A percentile compares a stretch with the other conserved stretches of the same genome.
Evolutionary conservation across 2,113 vertebrate species (phyloP).

Genomic region (Hippocampus zosterae): DNA sequence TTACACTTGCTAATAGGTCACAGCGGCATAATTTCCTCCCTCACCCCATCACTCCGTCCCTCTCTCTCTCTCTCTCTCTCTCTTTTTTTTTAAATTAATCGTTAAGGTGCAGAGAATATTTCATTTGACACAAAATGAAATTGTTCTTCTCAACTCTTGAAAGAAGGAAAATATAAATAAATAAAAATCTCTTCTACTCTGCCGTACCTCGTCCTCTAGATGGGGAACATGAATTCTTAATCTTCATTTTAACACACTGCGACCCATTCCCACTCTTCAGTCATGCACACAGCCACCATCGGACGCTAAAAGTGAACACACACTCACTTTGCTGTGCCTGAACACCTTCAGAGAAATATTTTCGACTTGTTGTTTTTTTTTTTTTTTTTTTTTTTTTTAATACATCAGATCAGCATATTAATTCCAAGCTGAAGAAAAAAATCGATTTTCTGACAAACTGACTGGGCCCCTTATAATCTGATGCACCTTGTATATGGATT

Average conservation of each 20-base stretch:
- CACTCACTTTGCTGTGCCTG: constrained; percentile 1
- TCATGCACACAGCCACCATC: constrained; percentile 30
- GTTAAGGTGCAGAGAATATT: constrained; percentile 42
- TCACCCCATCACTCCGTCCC: neutral
- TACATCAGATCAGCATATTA: constrained; percentile 32
- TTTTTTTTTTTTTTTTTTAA: neutral
- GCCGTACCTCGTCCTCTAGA: constrained; percentile 44
- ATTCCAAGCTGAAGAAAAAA: constrained; percentile 25
- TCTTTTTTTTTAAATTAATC: constrained; percentile 19
- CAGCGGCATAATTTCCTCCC: constrained; percentile 16
- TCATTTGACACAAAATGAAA: constrained; percentile 56
- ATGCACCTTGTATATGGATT: too few relatives aligned
- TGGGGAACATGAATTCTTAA: constrained; percentile 67
- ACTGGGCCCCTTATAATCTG: too few relatives aligned
- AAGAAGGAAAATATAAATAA: constrained; percentile 8
- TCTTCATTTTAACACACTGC: constrained; percentile 48
- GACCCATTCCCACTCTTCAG: constrained; percentile 12
- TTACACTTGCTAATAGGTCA: constrained; percentile 69
- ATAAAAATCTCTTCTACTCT: constrained; percentile 5
- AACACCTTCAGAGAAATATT: constrained; percentile 21
- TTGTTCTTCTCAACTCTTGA: constrained; percentile 39
- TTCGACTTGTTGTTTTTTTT: constrained; percentile 11
- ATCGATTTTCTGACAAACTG: too few relatives aligned
- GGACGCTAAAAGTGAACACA: constrained; percentile 19
- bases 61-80: constrained; percentile 34